These are phyloP conservation scores for Caenorhabditis sp. DNA, from an alignment of 2,888 invertebrate species.

Conservation along the genomic window DNA sequence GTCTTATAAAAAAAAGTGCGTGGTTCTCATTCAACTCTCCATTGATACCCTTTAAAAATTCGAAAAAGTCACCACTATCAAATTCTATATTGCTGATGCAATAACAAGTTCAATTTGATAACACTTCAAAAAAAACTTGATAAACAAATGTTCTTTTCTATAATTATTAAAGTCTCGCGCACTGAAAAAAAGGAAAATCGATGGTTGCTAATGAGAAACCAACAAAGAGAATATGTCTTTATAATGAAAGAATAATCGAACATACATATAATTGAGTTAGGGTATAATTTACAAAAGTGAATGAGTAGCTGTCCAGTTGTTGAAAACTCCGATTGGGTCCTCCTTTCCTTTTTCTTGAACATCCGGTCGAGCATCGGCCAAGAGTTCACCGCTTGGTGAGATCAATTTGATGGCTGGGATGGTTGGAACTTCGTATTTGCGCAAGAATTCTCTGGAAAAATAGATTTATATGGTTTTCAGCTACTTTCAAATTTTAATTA, in stretches of 20 bases:
- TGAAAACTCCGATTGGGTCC: conserved; percentile 30
- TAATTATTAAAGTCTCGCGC: background rate
- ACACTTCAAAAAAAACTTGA: background rate
- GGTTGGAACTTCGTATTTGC: conserved; percentile 61
- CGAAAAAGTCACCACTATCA: no score
- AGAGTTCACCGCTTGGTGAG: conserved; percentile 72
- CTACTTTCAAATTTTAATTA: no score
- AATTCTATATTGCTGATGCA: no score
- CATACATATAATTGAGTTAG: background rate
- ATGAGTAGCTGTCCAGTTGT: conserved; percentile 27
- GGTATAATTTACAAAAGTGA: background rate
- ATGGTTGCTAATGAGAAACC: conserved; percentile 1
- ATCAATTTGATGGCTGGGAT: conserved; percentile 73
- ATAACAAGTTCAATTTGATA: no score
- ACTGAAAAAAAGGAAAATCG: background rate
- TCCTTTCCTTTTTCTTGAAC: conserved; percentile 60
- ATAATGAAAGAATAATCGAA: background rate
- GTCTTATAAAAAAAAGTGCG: no score
- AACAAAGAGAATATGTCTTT: background rate
- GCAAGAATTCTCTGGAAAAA: conserved; percentile 47
- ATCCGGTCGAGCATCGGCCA: conserved; percentile 73
- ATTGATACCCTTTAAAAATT: no score
- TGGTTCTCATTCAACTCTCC: no score
- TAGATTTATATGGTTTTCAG: background rate
- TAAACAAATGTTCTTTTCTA: background rate